These are phyloP conservation scores for Pycnonotus jocosus DNA, from an alignment of 2,113 vertebrate species.

Conservation along the genomic window DNA sequence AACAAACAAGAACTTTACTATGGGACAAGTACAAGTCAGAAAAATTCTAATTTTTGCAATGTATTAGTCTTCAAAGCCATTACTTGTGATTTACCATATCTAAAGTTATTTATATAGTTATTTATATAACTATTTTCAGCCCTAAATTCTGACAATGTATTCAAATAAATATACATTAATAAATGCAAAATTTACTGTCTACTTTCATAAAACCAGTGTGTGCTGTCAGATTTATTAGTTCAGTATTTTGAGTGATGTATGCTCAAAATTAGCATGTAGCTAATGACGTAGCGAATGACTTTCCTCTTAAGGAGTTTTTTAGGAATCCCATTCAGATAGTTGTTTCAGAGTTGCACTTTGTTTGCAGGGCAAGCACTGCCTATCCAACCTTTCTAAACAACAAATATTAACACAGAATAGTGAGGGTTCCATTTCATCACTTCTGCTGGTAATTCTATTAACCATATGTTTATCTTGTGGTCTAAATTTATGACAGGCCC, in stretches of 20 bases:
- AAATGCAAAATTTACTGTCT: slow-evolving; percentile 10
- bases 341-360: slow-evolving; percentile 31
- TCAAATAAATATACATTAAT: slow-evolving; percentile 21
- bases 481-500: slow-evolving; percentile 63
- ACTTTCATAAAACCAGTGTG: slow-evolving; percentile 18
- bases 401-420: slow-evolving; percentile 6
- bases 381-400: slow-evolving; percentile 28
- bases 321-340: not conserved
- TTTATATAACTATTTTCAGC: slow-evolving; percentile 15
- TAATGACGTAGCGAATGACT: not conserved
- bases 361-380: not conserved
- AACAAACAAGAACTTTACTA: slow-evolving; percentile 8
- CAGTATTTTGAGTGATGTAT: not conserved
- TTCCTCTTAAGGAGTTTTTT: not conserved
- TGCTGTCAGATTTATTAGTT: slow-evolving; percentile 1
- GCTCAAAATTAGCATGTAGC: slow-evolving; percentile 28
- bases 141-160: not conserved
- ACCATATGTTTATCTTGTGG: slow-evolving; percentile 53
- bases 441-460: slow-evolving; percentile 41
- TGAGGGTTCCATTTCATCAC: slow-evolving; percentile 26
- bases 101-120: slow-evolving; percentile 8
- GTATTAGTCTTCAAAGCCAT: not conserved
- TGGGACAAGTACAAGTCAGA: slow-evolving; percentile 19
- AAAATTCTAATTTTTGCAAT: slow-evolving; percentile 2
- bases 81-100: not conserved